Conservation (phyloP, 2,888 invertebrate species). For the Corbicula japonica region DNA sequence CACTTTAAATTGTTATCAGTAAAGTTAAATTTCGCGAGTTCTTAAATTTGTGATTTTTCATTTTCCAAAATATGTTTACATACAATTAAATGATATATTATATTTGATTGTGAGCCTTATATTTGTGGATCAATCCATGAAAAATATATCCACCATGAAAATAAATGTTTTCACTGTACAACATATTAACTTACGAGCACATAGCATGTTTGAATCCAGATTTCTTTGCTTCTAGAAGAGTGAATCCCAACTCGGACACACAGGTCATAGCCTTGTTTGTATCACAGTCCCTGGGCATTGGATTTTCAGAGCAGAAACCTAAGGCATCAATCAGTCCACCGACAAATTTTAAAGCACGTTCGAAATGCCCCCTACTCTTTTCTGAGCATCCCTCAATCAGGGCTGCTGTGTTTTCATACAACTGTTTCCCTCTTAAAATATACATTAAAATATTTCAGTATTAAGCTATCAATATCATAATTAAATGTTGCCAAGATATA, state of each 20-base stretch:
- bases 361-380: neutral
- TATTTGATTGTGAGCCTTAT: no score
- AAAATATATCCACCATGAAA: no score
- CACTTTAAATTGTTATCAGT: no score
- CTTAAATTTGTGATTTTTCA: no score
- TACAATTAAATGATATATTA: no score
- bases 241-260: conserved; percentile 14
- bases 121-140: no score
- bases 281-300: conserved; percentile 31
- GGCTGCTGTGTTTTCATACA: neutral
- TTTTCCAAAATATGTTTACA: no score
- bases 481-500: no score
- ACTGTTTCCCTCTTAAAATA: neutral
- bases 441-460: no score
- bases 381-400: conserved; percentile 27
- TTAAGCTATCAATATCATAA: no score
- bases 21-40: no score
- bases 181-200: conserved; percentile 64
- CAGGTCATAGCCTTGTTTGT: conserved; percentile 36
- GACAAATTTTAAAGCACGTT: neutral
- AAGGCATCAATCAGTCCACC: conserved; percentile 28
- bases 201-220: conserved; percentile 17
- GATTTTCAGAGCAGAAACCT: conserved; percentile 39
- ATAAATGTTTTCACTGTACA: no score
- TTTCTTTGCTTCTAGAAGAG: conserved; percentile 15